Conservation (phyloP, 2,888 invertebrate genomes). For the Orthonevra nobilis region DNA sequence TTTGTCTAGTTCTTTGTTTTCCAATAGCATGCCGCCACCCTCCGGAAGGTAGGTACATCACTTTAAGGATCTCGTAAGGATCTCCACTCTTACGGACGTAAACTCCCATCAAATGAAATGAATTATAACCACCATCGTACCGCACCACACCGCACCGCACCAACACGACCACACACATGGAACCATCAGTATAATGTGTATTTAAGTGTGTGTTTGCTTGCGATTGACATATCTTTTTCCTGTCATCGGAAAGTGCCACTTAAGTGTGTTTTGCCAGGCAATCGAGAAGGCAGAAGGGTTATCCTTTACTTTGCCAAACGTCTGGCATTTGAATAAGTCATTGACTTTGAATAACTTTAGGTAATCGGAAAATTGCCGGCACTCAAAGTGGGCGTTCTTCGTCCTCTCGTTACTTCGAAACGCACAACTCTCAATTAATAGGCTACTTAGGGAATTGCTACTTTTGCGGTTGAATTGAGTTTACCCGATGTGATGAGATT, state of each 20-base stretch:
- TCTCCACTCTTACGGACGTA: neutral
- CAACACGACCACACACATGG: conserved; percentile 1
- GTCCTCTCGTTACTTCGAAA: neutral
- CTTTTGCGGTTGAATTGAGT: conserved; percentile 56
- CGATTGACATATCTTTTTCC: conserved; percentile 70
- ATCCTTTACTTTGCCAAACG: conserved; percentile 32
- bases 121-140: conserved; percentile 56
- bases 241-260: conserved; percentile 71
- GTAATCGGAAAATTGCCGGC: conserved; percentile 52
- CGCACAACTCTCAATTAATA: conserved; percentile 63
- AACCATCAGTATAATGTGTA: neutral
- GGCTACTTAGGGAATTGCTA: conserved; percentile 62
- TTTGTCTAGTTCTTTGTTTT: conserved; percentile 66
- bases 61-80: conserved; percentile 50
- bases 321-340: conserved; percentile 64
- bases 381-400: conserved; percentile 33
- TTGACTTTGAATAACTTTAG: conserved; percentile 64
- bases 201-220: conserved; percentile 50
- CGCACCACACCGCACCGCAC: conserved; percentile 28
- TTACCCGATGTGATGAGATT: conserved; percentile 37
- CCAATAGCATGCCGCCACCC: conserved; percentile 30
- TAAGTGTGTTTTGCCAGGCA: conserved; percentile 67
- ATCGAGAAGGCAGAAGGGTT: conserved; percentile 53
- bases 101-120: conserved; percentile 52
- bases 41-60: conserved; percentile 29